Conservation (phyloP, 2,888 invertebrate species). For the Chaetoderma sp. region DNA sequence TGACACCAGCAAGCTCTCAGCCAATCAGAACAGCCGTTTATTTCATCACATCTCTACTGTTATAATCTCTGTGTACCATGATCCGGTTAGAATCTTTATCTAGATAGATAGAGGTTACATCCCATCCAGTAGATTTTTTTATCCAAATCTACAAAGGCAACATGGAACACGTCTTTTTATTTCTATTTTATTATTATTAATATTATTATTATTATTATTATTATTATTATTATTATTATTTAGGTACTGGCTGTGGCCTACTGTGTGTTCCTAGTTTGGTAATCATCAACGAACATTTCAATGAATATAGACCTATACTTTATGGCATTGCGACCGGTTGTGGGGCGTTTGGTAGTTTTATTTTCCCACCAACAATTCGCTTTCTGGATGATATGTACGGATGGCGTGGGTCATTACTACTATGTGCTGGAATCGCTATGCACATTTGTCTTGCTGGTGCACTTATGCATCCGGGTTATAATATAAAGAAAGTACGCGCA, state of each 20-base stretch:
- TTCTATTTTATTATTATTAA: too few species aligned
- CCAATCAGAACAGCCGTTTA: too few species aligned
- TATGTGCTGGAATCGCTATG: constrained; percentile 4
- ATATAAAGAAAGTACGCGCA: not conserved
- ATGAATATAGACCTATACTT: not conserved
- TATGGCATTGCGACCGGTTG: constrained; percentile 11
- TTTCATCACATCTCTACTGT: too few species aligned
- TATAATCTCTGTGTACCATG: too few species aligned
- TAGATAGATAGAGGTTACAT: too few species aligned
- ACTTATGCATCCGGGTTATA: constrained; percentile 1
- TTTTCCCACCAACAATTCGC: constrained; percentile 5
- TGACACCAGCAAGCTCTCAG: too few species aligned
- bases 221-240: too few species aligned
- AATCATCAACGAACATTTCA: not conserved
- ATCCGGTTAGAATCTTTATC: too few species aligned
- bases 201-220: too few species aligned
- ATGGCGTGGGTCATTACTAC: constrained; percentile 11
- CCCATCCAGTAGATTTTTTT: too few species aligned
- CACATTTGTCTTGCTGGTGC: constrained; percentile 10
- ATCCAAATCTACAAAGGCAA: too few species aligned
- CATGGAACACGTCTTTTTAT: too few species aligned
- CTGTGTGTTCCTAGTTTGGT: constrained; percentile 10
- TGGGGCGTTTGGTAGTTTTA: constrained; percentile 10
- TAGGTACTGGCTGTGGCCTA: constrained; percentile 15
- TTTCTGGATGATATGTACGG: constrained; percentile 7